Conservation (phyloP, 1,140 invertebrate genomes). For the Varroa destructor region DNA sequence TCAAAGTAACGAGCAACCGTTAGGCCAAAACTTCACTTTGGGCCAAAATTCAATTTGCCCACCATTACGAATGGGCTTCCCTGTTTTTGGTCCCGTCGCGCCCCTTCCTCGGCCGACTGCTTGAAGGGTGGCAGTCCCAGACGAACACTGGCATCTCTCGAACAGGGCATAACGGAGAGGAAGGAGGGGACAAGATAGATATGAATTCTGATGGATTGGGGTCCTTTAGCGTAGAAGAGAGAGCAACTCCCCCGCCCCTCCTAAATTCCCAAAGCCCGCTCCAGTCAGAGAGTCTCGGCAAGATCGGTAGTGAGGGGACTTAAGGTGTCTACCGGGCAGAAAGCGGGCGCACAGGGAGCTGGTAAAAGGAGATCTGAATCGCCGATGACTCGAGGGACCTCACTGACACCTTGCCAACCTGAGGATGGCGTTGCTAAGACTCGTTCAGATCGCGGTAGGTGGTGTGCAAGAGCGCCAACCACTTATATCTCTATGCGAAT, state of each 20-base stretch:
- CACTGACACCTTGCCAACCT: constrained; percentile 4
- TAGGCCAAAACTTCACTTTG: no score
- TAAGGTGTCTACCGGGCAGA: no score
- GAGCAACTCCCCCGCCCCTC: no score
- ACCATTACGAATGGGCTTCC: constrained; percentile 19
- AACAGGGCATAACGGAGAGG: background rate
- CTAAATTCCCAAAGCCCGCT: no score
- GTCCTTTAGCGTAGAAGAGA: background rate
- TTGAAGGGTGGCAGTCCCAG: background rate
- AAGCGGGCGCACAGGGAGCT: no score
- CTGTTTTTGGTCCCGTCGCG: background rate
- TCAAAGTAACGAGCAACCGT: no score
- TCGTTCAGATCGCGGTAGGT: no score
- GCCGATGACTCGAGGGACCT: constrained; percentile 25
- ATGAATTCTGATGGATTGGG: constrained; percentile 28
- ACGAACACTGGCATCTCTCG: background rate
- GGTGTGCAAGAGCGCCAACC: no score
- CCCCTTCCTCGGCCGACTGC: background rate
- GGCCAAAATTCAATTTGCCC: constrained; percentile 25
- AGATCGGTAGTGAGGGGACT: no score
- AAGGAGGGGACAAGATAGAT: constrained; percentile 25
- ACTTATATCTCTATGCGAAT: no score
- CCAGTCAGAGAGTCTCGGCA: no score
- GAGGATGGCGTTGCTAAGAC: constrained; percentile 1
- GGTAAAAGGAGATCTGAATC: constrained; percentile 6